Conservation (phyloP, 1,140 invertebrate genomes). For the Palaemon carinicauda region DNA sequence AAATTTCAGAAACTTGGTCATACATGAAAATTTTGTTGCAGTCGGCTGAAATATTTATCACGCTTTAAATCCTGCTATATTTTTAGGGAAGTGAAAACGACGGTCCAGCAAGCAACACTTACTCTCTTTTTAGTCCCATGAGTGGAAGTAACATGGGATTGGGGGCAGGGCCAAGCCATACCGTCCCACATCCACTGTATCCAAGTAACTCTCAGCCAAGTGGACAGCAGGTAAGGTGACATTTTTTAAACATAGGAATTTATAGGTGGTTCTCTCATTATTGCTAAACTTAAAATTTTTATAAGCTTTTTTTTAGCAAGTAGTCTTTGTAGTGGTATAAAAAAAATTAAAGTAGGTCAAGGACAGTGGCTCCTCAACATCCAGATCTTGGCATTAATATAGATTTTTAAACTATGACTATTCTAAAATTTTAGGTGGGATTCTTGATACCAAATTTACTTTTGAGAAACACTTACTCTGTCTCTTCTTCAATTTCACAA, state of each 20-base stretch:
- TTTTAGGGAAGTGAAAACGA: slow-evolving; percentile 33
- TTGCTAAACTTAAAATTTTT: no score
- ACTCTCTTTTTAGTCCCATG: slow-evolving; percentile 75
- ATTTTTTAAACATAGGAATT: neutral
- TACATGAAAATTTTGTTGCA: neutral
- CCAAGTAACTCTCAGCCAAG: slow-evolving; percentile 31
- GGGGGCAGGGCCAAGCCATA: slow-evolving; percentile 39
- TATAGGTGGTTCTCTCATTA: no score
- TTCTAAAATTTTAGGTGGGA: no score
- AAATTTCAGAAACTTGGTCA: neutral
- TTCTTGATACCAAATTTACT: no score
- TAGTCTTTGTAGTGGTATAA: no score
- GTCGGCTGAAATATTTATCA: neutral
- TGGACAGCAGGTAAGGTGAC: slow-evolving; percentile 40
- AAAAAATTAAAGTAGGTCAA: no score
- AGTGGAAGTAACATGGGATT: slow-evolving; percentile 64
- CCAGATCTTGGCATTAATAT: no score
- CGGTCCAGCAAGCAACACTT: slow-evolving; percentile 68
- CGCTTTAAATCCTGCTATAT: neutral
- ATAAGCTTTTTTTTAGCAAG: no score
- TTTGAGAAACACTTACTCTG: no score
- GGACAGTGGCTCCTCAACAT: no score
- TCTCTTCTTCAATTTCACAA: no score
- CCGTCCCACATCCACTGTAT: slow-evolving; percentile 44
- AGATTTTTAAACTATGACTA: no score